Conservation (phyloP, 2,797 vertebrate genomes). For the Chanos chanos region DNA sequence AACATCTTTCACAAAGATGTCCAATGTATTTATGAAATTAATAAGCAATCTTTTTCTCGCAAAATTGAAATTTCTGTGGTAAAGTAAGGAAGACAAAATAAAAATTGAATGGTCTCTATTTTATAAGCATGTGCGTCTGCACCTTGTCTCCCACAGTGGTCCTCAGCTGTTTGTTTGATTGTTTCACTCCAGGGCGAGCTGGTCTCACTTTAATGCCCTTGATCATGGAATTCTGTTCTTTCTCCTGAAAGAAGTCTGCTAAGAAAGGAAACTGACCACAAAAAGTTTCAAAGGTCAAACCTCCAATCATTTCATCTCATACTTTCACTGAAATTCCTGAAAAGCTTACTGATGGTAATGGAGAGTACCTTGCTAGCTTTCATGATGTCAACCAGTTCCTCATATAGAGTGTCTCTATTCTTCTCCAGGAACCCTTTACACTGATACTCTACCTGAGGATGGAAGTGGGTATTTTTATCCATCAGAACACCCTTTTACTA, state of each 20-base stretch:
- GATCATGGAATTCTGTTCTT: constrained; percentile 52
- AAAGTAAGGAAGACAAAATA: no score
- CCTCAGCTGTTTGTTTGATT: constrained; percentile 86
- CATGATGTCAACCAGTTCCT: constrained; percentile 84
- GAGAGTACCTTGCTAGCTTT: constrained; percentile 85
- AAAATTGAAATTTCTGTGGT: no score
- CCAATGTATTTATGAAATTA: no score
- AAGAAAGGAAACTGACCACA: constrained; percentile 80
- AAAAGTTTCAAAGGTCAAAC: constrained; percentile 16
- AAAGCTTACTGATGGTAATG: no score
- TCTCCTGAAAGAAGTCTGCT: constrained; percentile 86
- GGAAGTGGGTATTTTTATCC: no score
- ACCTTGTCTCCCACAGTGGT: constrained; percentile 94
- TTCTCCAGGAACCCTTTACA: constrained; percentile 95
- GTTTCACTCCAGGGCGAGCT: constrained; percentile 80
- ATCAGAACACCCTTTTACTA: no score
- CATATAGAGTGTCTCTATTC: constrained; percentile 93
- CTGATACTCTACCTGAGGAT: constrained; percentile 88
- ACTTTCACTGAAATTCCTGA: no score
- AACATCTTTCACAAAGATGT: no score
- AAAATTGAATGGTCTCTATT: no score
- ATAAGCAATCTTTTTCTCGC: no score
- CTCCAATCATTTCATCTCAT: background rate
- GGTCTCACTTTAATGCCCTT: constrained; percentile 80
- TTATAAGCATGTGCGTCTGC: constrained; percentile 22